Evolutionary conservation across 1,140 invertebrate genomes (phyloP).

Genomic region (Drosophila kepulauana): DNA sequence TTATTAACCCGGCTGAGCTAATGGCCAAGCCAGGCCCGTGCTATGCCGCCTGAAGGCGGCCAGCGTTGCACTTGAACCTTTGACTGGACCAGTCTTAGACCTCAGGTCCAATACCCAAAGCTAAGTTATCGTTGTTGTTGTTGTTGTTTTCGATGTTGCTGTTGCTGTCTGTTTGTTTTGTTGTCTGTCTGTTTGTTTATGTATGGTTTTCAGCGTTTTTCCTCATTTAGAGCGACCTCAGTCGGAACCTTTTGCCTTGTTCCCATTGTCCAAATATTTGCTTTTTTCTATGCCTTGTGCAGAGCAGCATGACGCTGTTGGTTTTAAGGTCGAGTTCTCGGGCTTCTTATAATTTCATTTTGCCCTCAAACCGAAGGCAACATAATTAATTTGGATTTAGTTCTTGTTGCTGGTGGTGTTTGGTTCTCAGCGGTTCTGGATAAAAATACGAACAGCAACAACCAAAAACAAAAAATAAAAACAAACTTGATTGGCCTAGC

Average conservation of each 20-base stretch:
- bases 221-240: conserved; percentile 45
- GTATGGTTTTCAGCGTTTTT: conserved; percentile 61
- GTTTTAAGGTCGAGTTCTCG: conserved; percentile 65
- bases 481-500: conserved; percentile 39
- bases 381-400: conserved; percentile 80
- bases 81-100: conserved; percentile 45
- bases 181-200: conserved; percentile 63
- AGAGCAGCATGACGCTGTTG: conserved; percentile 69
- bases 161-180: conserved; percentile 28
- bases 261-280: conserved; percentile 79
- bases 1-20: conserved; percentile 65
- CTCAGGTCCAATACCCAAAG: conserved; percentile 42
- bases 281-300: conserved; percentile 57
- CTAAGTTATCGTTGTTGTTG: conserved; percentile 55
- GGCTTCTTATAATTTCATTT: conserved; percentile 77
- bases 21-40: conserved; percentile 58
- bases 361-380: conserved; percentile 46
- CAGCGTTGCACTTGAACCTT: conserved; percentile 71
- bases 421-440: conserved; percentile 3
- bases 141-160: conserved; percentile 19
- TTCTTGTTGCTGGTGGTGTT: conserved; percentile 34
- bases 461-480: neutral
- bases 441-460: too few relatives aligned
- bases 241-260: conserved; percentile 61
- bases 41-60: conserved; percentile 58